Evolutionary conservation across 2,888 invertebrate species (phyloP).

Genomic region (Parelbella ahira): DNA sequence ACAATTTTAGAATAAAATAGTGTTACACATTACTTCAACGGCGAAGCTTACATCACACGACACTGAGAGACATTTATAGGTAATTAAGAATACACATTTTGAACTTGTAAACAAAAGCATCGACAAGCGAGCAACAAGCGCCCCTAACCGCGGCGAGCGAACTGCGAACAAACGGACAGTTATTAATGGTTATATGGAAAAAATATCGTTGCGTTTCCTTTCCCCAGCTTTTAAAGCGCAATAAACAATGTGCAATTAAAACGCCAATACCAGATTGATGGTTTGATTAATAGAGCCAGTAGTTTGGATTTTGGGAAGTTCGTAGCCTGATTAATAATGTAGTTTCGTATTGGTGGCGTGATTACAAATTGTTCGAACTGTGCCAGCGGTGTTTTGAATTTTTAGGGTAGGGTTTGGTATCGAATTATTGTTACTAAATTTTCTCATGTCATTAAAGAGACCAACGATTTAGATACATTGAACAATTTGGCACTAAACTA

Average conservation of each 20-base stretch:
- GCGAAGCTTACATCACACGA: too few species aligned
- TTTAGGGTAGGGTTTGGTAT: too few species aligned
- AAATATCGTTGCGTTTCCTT: constrained; percentile 83
- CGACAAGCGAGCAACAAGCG: constrained; percentile 32
- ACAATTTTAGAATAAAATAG: too few species aligned
- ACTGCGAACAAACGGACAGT: constrained; percentile 82
- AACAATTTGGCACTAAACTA: too few species aligned
- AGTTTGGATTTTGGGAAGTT: constrained; percentile 21
- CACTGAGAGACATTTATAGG: background rate
- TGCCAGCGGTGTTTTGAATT: too few species aligned
- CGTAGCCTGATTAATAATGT: constrained; percentile 19
- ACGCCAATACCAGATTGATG: constrained; percentile 75
- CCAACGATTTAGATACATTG: too few species aligned
- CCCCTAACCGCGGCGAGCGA: constrained; percentile 58
- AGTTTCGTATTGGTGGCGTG: constrained; percentile 11
- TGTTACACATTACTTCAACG: too few species aligned
- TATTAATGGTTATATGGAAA: constrained; percentile 85
- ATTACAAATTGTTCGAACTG: constrained; percentile 22
- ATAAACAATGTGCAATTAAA: constrained; percentile 77
- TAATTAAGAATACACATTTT: constrained; percentile 21
- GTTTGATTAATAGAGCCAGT: constrained; percentile 54
- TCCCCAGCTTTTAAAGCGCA: constrained; percentile 75
- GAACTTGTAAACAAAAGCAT: constrained; percentile 32
- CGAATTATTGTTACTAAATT: too few species aligned
- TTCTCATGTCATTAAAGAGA: too few species aligned